These are phyloP conservation scores for Sparidentex hasta DNA, from an alignment of 2,797 vertebrate genomes.

Conservation along the genomic window DNA sequence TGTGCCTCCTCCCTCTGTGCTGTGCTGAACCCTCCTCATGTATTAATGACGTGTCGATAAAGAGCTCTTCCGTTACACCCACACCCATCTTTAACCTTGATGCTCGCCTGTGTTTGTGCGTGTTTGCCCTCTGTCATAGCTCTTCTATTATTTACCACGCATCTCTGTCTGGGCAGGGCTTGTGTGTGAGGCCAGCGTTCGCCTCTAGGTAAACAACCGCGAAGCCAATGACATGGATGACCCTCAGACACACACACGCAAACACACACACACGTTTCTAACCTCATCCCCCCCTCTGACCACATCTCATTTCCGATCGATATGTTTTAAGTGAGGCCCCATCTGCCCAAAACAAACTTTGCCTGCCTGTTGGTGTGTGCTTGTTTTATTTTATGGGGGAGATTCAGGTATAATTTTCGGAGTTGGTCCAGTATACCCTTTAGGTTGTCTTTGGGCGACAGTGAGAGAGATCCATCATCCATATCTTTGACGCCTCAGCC, in stretches of 20 bases:
- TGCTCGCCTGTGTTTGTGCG: slow-evolving; percentile 69
- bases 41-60: slow-evolving; percentile 71
- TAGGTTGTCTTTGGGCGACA: slow-evolving; percentile 52
- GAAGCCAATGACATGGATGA: slow-evolving; percentile 74
- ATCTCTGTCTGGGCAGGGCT: slow-evolving; percentile 69
- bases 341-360: slow-evolving; percentile 65
- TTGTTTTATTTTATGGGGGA: slow-evolving; percentile 57
- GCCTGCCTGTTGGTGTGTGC: slow-evolving; percentile 56
- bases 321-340: slow-evolving; percentile 68
- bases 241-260: slow-evolving; percentile 62
- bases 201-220: slow-evolving; percentile 79
- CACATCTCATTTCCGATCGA: slow-evolving; percentile 78
- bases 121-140: slow-evolving; percentile 72
- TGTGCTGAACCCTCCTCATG: slow-evolving; percentile 43
- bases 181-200: slow-evolving; percentile 65
- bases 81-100: slow-evolving; percentile 80
- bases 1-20: slow-evolving; percentile 9
- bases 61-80: slow-evolving; percentile 67
- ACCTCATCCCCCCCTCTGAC: slow-evolving; percentile 67
- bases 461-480: slow-evolving; percentile 46
- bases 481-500: slow-evolving; percentile 46
- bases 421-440: slow-evolving; percentile 36
- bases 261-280: slow-evolving; percentile 29
- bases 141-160: slow-evolving; percentile 81
- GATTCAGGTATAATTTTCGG: slow-evolving; percentile 59